Percentiles rank a stretch among this genome's conserved stretches.
These are phyloP conservation scores for Nesoenas mayeri DNA, from an alignment of 2,113 vertebrate species.

Conservation along the genomic window DNA sequence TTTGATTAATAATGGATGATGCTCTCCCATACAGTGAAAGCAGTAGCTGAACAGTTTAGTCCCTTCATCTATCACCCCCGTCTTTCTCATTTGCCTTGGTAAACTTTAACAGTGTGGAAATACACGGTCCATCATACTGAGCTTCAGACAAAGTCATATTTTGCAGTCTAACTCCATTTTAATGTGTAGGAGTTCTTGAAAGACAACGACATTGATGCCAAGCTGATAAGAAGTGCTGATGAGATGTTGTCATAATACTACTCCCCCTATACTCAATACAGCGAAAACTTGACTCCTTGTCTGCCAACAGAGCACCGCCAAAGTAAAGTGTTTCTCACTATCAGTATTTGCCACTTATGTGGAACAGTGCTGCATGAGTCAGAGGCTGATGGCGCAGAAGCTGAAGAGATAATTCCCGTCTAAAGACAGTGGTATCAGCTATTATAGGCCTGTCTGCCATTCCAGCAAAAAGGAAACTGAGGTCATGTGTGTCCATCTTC, in stretches of 20 bases:
- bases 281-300: background rate
- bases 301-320: background rate
- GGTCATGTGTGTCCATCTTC: accelerated
- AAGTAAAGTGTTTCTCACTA: background rate
- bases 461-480: background rate
- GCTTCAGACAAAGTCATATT: background rate
- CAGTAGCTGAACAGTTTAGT: background rate
- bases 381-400: background rate
- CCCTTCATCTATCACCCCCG: background rate
- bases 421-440: background rate
- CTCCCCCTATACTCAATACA: background rate
- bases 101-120: background rate
- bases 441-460: background rate
- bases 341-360: background rate
- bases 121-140: background rate
- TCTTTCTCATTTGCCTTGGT: background rate
- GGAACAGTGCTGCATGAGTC: background rate
- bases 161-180: background rate
- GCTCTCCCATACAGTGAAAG: background rate
- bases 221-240: background rate
- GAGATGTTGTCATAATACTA: background rate
- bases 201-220: background rate
- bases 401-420: background rate
- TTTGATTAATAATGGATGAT: background rate
- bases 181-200: background rate